Evolutionary conservation across 2,888 invertebrate species (phyloP).

Genomic region (Parascotia fuliginaria): DNA sequence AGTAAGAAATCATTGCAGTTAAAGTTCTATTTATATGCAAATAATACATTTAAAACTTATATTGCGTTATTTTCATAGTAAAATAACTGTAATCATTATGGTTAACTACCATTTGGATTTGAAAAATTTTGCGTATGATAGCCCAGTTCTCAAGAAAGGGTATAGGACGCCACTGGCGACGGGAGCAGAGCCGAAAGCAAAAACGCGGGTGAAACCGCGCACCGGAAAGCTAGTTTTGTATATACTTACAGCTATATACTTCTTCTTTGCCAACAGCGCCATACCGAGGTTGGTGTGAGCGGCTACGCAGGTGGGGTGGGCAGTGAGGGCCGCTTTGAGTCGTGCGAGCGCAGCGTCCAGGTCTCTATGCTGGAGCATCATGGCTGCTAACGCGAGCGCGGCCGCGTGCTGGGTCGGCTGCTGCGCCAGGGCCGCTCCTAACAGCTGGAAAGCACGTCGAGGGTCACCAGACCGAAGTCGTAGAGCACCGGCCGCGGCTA

Average conservation of each 20-base stretch:
- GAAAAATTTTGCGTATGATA: too few relatives aligned
- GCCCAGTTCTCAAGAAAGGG: too few relatives aligned
- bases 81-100: too few relatives aligned
- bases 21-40: too few relatives aligned
- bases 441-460: constrained; percentile 81
- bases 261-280: constrained; percentile 75
- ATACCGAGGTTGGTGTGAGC: constrained; percentile 75
- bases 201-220: too few relatives aligned
- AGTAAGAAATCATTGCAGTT: too few relatives aligned
- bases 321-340: constrained; percentile 77
- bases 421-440: constrained; percentile 82
- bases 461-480: constrained; percentile 80
- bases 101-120: too few relatives aligned
- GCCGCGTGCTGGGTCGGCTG: constrained; percentile 78
- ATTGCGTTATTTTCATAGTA: too few relatives aligned
- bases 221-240: too few relatives aligned
- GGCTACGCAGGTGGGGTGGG: constrained; percentile 76
- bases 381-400: constrained; percentile 81
- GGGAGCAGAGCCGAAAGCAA: too few relatives aligned
- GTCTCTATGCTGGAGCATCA: constrained; percentile 82
- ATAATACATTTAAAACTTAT: too few relatives aligned
- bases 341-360: constrained; percentile 77
- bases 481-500: constrained; percentile 81
- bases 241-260: constrained; percentile 71
- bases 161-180: too few relatives aligned